phyloP scores from a whole-genome alignment of 2,113 vertebrate species.

The Tragulus kanchil region DNA sequence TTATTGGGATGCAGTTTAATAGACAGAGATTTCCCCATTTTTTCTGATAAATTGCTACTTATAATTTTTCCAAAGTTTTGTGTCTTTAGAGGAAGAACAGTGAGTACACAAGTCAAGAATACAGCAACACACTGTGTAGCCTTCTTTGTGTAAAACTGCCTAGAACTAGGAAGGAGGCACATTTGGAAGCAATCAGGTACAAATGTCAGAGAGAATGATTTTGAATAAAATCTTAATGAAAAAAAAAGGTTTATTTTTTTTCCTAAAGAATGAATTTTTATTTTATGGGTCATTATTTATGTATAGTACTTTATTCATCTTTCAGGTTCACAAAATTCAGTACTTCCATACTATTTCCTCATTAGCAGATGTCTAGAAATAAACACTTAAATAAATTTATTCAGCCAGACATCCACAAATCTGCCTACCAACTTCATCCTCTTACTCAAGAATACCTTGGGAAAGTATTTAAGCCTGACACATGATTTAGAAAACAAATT shows the following conservation, averaged over 20 bases:
- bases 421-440: background rate
- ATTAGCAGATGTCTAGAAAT: slow-evolving; percentile 37
- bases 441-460: background rate
- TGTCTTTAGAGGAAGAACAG: background rate
- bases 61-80: background rate
- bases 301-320: background rate
- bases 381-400: slow-evolving; percentile 25
- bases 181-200: background rate
- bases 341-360: background rate
- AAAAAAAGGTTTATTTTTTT: slow-evolving; percentile 49
- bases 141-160: background rate
- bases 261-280: slow-evolving; percentile 1
- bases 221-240: slow-evolving; percentile 22
- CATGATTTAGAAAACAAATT: background rate
- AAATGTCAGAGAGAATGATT: background rate
- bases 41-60: background rate
- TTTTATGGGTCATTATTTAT: slow-evolving; percentile 23
- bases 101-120: background rate
- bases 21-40: background rate
- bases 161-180: background rate
- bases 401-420: background rate
- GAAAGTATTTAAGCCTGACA: background rate
- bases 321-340: slow-evolving; percentile 39
- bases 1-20: background rate
- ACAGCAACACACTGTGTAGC: background rate